Evolutionary conservation across 2,797 vertebrate genomes (phyloP), one percentile per base, ranked within the genome.

Genomic region (Enteromius viviparus): DNA sequence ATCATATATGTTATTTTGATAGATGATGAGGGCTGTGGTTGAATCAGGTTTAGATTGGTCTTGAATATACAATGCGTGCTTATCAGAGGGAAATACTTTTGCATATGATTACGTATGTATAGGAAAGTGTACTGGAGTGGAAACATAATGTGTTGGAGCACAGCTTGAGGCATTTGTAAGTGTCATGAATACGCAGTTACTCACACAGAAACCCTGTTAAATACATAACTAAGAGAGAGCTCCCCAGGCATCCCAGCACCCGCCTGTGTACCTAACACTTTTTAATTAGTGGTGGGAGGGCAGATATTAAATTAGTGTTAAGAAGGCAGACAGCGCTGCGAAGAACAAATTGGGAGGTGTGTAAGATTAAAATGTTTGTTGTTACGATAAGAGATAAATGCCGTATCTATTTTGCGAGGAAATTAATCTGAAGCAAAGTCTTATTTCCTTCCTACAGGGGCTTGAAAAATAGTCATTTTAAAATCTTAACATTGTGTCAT

Each of bases 211-310:
- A 81, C 17, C 64, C 12, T 60, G 23, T 19, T 75, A 75, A 75
- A 83, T 69, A 77, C 72, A 77, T 77, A 60, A 76, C 23, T 21
- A 12, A 76, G 49, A 68, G 45, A 65, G 29, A 74, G 21, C 62
- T 76, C 81, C 72, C 37, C 64, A 83, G 81, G 81, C 64, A 14
- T 77, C 49, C 62, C 47, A 69, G 72, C 49, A 82, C 3, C 64
- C 12, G 64, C 49, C 64, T 76, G 62, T 82, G 62, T 60, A 76
- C 64, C 72, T 60, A 68, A 83, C 74, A 69, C 81, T 69, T 69
- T 83, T 83, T 83, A 83, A 83, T 83, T 77, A 77, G 81, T 45
- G 64, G 34, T 69, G 74, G 62, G 51, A 83, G 74, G 74, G 74
- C 37, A 68, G 74, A 68, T 69, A 58, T 76, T 83, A 77, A 83